Base-by-base conservation (phyloP, 2,113 vertebrate species). In the Petrocephalus microphthalmus region DNA sequence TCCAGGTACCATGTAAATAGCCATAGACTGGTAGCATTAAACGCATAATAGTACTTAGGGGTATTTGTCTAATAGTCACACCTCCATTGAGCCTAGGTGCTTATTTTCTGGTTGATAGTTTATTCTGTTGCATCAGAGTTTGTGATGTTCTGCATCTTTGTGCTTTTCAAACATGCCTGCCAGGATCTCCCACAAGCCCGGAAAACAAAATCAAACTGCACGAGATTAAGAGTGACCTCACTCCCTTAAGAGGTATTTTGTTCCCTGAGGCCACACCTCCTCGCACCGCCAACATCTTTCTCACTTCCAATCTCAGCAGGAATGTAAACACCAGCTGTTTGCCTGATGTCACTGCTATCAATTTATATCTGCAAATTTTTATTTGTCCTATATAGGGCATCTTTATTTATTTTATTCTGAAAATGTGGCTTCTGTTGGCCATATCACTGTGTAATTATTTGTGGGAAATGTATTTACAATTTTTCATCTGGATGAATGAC, bases 201-300 rank as follows among this genome's bases (percentile, higher is more conserved):
- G 97, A 98, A 94, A 98, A 97, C 96, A 99, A 98, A 95, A 93
- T 97, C 88, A 99, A 99, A 93, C 96, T 97, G 1, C 97, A 97
- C 2, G 95, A 96, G 97, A 96, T 98, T 94, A 98, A 97, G 97
- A 99, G 97, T 84, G 97, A 99, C 88, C 98, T 97, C 87, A 98
- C 97, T 87, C 98, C 98, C 33, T 96, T 97, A 92, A 97, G 96
- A 98, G 98, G 98, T 99, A 92, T n/a, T 53, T 10, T 29, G 29
- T 42, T 54, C 84, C 52, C 17, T 25, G 19, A 11, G 5, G 2
- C 37, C 25, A 29, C 5, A 19, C 8, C 5, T 0, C 11, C 84
- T 25, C 49, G 42, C 64, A 22, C 64, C 20, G 1, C 33, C 19
- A 20, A 0, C 49, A 7, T 47, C 19, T 45, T 5, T 10, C 13